Evolutionary conservation across 2,113 vertebrate genomes (phyloP), one percentile per base, ranked within the genome.

Genomic region (Phyllostomus discolor): DNA sequence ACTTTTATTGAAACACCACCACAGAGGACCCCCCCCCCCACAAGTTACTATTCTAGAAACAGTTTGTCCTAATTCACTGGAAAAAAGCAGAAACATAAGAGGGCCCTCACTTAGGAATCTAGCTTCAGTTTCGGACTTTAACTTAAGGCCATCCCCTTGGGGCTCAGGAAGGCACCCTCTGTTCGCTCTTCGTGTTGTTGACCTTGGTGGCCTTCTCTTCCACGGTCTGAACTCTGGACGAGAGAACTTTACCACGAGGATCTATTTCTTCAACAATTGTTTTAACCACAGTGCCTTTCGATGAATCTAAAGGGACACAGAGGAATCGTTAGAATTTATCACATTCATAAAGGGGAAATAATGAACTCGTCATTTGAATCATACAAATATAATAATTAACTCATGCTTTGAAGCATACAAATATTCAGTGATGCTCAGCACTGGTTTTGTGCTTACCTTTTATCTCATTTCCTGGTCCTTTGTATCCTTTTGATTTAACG

Each of bases 181-280:
- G 78, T 38, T 97, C 96, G 3, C 33, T 94, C 82, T 97, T 83
- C 20, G 62, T 41, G 78, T 28, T 91, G 75, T 75, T 98, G 91
- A 95, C 78, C 90, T 97, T 94, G 83, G 66, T 91, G 70, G 72
- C 22, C 17, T 98, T 98, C 89, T 98, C 96, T 93, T 98, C 98
- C 38, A 80, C 17, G 35, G 95, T 69, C 2, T 97, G 97, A 10
- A 97, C 72, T 96, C 97, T 88, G 75, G 98, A 95, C 3, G 96
- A 97, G 38, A 97, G 41, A 2, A 94, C 95, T 96, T 91, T 97
- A 38, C 97, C 95, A 10, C 93, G 87, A 31, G 92, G 95, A 70
- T 98, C 97, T 17, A 97, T 7, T 94, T 98, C 97, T 97, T 98
- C 97, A 17, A 96, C 90, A 19, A 96, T 94, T 76, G 98, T 98